Conservation (phyloP, 2,797 vertebrate species). For the Hylomyscus alleni region DNA sequence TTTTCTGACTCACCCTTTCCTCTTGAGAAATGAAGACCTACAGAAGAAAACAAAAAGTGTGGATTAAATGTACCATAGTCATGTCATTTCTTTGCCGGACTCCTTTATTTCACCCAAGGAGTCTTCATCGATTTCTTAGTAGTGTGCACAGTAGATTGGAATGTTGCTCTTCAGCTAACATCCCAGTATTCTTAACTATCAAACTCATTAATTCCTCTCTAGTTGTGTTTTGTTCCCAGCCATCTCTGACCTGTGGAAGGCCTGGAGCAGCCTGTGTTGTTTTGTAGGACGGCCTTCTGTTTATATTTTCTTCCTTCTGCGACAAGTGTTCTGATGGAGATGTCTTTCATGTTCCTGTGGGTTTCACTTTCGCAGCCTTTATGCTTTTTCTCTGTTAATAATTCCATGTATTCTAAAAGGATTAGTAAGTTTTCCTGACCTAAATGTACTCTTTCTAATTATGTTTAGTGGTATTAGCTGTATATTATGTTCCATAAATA, state of each 20-base stretch:
- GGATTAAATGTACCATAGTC: not conserved
- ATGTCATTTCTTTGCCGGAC: not conserved
- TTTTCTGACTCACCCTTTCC: not conserved
- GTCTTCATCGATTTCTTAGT: not conserved
- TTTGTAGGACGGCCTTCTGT: not conserved
- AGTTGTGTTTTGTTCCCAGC: not conserved
- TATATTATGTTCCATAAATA: not conserved
- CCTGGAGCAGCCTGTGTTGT: not conserved
- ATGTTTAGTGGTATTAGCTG: not conserved
- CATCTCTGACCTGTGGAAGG: not conserved
- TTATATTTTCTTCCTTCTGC: not conserved
- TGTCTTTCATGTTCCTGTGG: not conserved
- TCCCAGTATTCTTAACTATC: not conserved
- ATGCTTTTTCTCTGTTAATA: not conserved
- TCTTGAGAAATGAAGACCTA: not conserved
- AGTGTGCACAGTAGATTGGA: not conserved
- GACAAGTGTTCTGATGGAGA: not conserved
- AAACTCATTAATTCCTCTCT: not conserved
- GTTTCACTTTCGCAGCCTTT: not conserved
- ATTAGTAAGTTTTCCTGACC: not conserved
- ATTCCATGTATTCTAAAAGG: not conserved
- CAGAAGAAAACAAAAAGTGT: not conserved
- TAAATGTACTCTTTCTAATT: not conserved
- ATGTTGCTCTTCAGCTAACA: not conserved
- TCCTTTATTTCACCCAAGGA: constrained; percentile 6